Evolutionary conservation across 1,140 invertebrate genomes (phyloP).

Genomic region (Popillia japonica): DNA sequence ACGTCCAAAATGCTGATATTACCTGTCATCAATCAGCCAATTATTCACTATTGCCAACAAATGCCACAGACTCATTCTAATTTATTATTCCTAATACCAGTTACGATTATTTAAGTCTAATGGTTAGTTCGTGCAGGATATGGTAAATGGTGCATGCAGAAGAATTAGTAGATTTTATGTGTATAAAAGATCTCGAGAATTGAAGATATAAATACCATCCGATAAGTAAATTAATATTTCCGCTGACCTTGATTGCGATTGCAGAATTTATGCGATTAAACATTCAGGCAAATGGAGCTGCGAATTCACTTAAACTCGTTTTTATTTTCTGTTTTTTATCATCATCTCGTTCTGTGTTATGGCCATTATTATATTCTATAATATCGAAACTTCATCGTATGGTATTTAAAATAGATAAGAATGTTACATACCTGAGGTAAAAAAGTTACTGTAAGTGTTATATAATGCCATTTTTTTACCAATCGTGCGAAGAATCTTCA

Average conservation of each 20-base stretch:
- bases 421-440: background rate
- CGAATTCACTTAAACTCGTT: too few relatives aligned
- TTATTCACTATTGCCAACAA: constrained; percentile 31
- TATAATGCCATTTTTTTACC: too few relatives aligned
- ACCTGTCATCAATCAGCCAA: constrained; percentile 33
- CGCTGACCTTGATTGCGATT: background rate
- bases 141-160: constrained; percentile 22
- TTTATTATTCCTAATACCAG: background rate
- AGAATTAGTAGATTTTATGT: background rate
- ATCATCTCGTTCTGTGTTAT: too few relatives aligned
- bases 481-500: too few relatives aligned
- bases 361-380: too few relatives aligned
- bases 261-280: background rate
- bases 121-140: constrained; percentile 15
- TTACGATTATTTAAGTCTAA: background rate
- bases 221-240: background rate
- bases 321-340: too few relatives aligned
- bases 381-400: background rate
- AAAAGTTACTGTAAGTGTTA: background rate
- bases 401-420: background rate
- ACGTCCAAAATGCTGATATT: constrained; percentile 25
- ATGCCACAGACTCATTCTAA: constrained; percentile 22
- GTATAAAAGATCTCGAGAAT: background rate
- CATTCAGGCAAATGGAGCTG: too few relatives aligned
- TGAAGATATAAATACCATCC: constrained; percentile 1